phyloP scores from a whole-genome alignment of 2,888 invertebrate species.

The Rotaria sp. region DNA sequence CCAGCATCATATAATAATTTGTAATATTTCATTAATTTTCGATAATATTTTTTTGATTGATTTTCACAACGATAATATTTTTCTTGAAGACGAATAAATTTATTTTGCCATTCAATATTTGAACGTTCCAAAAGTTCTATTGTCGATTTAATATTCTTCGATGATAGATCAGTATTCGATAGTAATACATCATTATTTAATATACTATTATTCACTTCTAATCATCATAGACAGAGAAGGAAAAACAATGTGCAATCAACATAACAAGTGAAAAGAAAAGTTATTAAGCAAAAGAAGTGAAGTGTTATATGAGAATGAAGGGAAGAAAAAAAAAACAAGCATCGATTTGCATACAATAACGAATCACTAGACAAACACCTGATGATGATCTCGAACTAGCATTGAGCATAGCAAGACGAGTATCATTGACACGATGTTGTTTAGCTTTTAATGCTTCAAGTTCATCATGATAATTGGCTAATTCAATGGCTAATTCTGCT shows the following conservation, averaged over 20 bases:
- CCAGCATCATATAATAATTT: not conserved
- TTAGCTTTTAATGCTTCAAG: not conserved
- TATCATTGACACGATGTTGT: not conserved
- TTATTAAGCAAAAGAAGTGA: no score
- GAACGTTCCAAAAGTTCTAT: not conserved
- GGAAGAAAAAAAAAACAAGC: not conserved
- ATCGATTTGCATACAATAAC: not conserved
- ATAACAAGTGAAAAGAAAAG: not conserved
- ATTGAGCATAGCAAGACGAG: not conserved
- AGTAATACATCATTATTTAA: not conserved
- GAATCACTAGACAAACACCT: not conserved
- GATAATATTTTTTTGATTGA: not conserved
- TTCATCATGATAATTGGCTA: not conserved
- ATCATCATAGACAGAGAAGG: not conserved
- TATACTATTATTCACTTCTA: not conserved
- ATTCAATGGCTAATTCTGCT: conserved; percentile 14
- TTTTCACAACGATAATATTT: not conserved
- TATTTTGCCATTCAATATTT: not conserved
- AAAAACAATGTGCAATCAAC: not conserved
- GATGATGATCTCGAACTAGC: not conserved
- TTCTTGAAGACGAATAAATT: not conserved
- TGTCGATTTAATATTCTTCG: not conserved
- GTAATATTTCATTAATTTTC: not conserved
- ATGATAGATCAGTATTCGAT: not conserved
- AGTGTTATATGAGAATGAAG: not conserved